Conservation (phyloP, 1,140 invertebrate species). For the Drosophila willistoni region DNA sequence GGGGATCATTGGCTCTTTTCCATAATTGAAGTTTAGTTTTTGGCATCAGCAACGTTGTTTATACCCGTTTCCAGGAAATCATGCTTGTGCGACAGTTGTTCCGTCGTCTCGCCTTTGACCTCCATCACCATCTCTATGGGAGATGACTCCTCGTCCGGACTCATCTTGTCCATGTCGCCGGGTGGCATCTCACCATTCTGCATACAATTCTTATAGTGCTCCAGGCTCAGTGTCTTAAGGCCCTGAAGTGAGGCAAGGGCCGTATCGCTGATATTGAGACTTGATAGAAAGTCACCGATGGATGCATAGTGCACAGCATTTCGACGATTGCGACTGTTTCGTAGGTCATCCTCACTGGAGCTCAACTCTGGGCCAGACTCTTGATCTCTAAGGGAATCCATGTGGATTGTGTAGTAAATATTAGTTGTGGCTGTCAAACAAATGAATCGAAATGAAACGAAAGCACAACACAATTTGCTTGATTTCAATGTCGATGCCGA, state of each 20-base stretch:
- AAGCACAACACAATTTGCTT: neutral
- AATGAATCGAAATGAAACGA: neutral
- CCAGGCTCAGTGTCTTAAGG: conserved; percentile 23
- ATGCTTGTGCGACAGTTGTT: too few species aligned
- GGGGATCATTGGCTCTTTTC: too few species aligned
- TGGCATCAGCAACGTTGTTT: too few species aligned
- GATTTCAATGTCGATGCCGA: neutral
- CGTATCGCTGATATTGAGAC: conserved; percentile 42
- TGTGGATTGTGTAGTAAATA: neutral
- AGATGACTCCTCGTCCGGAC: neutral
- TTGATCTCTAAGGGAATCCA: neutral
- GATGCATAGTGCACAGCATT: conserved; percentile 35
- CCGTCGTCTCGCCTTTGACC: too few species aligned
- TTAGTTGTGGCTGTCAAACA: neutral
- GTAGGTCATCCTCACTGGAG: conserved; percentile 22
- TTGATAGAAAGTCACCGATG: conserved; percentile 42
- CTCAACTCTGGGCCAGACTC: neutral
- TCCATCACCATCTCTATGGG: too few species aligned
- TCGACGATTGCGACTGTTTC: conserved; percentile 16
- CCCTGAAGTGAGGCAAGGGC: conserved; percentile 24
- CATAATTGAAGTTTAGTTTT: too few species aligned
- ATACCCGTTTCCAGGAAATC: too few species aligned
- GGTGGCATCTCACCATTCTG: neutral
- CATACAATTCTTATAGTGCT: conserved; percentile 37
- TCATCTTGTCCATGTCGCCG: conserved; percentile 4